phyloP scores from a whole-genome alignment of 2,797 vertebrate species.

The Acanthurus lineatus region DNA sequence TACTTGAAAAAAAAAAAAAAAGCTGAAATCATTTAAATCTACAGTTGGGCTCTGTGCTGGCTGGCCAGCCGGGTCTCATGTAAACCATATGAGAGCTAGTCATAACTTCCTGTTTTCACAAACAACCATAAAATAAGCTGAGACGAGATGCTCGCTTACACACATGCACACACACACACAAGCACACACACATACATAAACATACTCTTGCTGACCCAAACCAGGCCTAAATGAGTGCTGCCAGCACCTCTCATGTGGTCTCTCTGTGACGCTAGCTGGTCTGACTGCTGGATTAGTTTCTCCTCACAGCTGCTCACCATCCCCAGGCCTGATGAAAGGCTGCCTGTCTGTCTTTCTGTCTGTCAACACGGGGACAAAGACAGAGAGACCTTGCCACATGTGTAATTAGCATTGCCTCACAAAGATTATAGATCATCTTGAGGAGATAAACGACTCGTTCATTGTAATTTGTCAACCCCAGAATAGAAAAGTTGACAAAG shows the following conservation, averaged over 20 bases:
- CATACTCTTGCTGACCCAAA: constrained; percentile 74
- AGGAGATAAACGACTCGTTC: constrained; percentile 63
- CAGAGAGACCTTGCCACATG: constrained; percentile 71
- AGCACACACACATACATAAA: constrained; percentile 57
- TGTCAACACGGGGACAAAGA: constrained; percentile 70
- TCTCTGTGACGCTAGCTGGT: constrained; percentile 75
- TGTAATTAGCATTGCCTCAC: constrained; percentile 79
- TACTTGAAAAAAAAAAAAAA: constrained; percentile 2
- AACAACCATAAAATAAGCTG: constrained; percentile 77
- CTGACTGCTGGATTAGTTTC: constrained; percentile 71
- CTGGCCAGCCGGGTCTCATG: constrained; percentile 59
- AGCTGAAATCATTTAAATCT: constrained; percentile 48
- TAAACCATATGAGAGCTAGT: constrained; percentile 81
- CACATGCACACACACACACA: constrained; percentile 31
- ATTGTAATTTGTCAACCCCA: constrained; percentile 69
- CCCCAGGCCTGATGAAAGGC: constrained; percentile 81
- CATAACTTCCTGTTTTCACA: constrained; percentile 85
- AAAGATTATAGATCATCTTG: constrained; percentile 77
- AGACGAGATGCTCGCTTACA: constrained; percentile 55
- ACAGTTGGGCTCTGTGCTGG: constrained; percentile 55
- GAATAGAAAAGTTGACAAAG: constrained; percentile 69
- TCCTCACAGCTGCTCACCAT: constrained; percentile 83
- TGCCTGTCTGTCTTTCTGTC: constrained; percentile 59
- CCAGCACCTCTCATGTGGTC: constrained; percentile 84
- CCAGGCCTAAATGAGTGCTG: constrained; percentile 74